phyloP scores from a whole-genome alignment of 1,140 invertebrate genomes.

The Coelopa frigida region DNA sequence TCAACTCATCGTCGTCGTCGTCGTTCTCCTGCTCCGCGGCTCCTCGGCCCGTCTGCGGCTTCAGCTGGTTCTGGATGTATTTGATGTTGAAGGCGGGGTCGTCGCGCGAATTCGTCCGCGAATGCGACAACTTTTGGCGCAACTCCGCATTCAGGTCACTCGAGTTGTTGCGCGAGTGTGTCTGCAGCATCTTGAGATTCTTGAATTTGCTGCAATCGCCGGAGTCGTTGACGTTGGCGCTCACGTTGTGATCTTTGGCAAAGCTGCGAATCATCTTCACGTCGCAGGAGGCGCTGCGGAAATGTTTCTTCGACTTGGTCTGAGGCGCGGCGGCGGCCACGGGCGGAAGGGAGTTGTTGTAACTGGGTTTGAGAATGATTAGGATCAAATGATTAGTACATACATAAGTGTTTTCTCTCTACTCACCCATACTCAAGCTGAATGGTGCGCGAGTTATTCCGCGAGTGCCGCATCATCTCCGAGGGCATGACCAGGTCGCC shows the following conservation, averaged over 20 bases:
- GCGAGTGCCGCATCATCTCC: constrained; percentile 46
- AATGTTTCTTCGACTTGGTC: constrained; percentile 41
- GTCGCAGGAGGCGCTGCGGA: constrained; percentile 42
- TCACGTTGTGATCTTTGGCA: constrained; percentile 34
- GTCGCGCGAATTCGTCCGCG: constrained; percentile 31
- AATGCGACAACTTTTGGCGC: constrained; percentile 33
- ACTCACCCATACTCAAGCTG: constrained; percentile 49
- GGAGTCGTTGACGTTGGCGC: constrained; percentile 17
- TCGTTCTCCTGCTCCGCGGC: constrained; percentile 29
- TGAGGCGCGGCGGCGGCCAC: constrained; percentile 24
- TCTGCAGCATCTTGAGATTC: constrained; percentile 38
- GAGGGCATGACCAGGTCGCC: constrained; percentile 44
- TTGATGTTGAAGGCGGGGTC: constrained; percentile 32
- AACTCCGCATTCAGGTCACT: constrained; percentile 37
- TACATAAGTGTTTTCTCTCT: background rate
- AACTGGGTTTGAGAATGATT: constrained; percentile 17
- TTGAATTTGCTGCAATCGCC: constrained; percentile 27
- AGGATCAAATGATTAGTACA: background rate
- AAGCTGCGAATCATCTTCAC: constrained; percentile 43
- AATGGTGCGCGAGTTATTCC: constrained; percentile 54
- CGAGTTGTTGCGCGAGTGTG: constrained; percentile 45
- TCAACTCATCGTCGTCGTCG: constrained; percentile 38
- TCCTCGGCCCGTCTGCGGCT: constrained; percentile 26
- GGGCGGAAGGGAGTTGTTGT: constrained; percentile 27
- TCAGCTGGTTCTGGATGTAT: constrained; percentile 41